Evolutionary conservation across 2,888 invertebrate species (phyloP), one percentile per base, ranked within the genome.

Genomic region (Callosobruchus maculatus): DNA sequence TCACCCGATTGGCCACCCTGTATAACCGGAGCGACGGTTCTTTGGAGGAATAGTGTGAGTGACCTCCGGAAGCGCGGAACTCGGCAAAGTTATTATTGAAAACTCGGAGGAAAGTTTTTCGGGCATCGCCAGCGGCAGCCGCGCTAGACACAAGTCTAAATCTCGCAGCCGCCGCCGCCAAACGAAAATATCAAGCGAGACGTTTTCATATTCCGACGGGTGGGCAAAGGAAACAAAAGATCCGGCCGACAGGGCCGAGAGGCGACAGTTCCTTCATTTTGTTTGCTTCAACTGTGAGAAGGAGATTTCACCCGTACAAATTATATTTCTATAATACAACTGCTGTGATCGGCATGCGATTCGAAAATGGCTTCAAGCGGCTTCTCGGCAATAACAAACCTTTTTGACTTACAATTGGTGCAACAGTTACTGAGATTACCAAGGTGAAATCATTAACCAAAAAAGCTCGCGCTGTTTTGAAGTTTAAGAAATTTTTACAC

Each of bases 71-170:
- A 49, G 13, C 49, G 13, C 5, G 13, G 13, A 49, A 13, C 13
- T 49, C 49, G 5, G 18, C 49, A 73, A 73, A 76, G 73, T 76
- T 76, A 76, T 75, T 75, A 75, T 76, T 74, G 74, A 74, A 76
- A 76, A 76, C 71, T 76, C 72, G 49, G 21, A 20, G 20, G 67
- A 68, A 76, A 71, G 73, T 76, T 71, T 68, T 67, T n/a, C n/a
- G n/a, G n/a, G n/a, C n/a, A n/a, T n/a, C 67, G 67, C 26, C 70
- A 70, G 67, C 70, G 74, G 74, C 74, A 76, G 72, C 74, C 72
- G 74, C 68, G 31, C 70, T 71, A 72, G 71, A 76, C 49, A 49
- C 49, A 49, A 49, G 49, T 49, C 49, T 49, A 49, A 49, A 49
- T 49, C 49, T 49, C 49, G 30, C 30, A 30, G 9, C 30, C 30